These are phyloP conservation scores for Apis cerana DNA, from an alignment of 1,140 invertebrate genomes.

Conservation along the genomic window DNA sequence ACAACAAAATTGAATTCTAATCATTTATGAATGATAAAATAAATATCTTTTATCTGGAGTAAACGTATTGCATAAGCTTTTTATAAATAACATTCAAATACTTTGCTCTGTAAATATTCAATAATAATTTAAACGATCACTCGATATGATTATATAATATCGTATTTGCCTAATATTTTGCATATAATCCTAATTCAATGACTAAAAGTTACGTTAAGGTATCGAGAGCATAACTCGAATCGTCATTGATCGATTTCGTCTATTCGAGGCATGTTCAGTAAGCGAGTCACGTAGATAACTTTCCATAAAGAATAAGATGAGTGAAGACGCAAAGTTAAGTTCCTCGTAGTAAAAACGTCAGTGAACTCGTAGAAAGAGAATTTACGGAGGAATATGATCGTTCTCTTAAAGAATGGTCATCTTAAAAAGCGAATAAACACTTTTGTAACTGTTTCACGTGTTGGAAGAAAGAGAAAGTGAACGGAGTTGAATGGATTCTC, in stretches of 20 bases:
- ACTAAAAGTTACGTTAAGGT: not conserved
- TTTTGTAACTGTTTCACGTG: slow-evolving; percentile 1
- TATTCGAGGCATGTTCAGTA: not conserved
- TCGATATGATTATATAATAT: too few species aligned
- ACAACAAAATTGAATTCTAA: too few species aligned
- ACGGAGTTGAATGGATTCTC: not conserved
- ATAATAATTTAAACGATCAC: too few species aligned
- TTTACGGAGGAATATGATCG: slow-evolving; percentile 11
- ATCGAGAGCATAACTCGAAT: too few species aligned
- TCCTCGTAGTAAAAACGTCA: slow-evolving; percentile 23
- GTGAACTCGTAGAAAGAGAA: slow-evolving; percentile 36
- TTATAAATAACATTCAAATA: too few species aligned
- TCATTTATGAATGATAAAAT: too few species aligned
- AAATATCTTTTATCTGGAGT: too few species aligned
- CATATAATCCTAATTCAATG: too few species aligned
- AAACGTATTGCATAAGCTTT: too few species aligned
- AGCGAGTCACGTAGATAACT: slow-evolving; percentile 19
- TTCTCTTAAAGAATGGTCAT: slow-evolving; percentile 20
- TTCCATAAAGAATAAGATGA: slow-evolving; percentile 23
- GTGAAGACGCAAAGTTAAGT: slow-evolving; percentile 22
- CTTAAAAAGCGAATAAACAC: slow-evolving; percentile 36
- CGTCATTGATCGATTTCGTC: not conserved
- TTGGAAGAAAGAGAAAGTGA: not conserved
- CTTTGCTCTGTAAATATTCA: too few species aligned
- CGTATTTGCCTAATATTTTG: not conserved